phyloP scores from a whole-genome alignment of 2,888 invertebrate species.

The Lithophane socia region DNA sequence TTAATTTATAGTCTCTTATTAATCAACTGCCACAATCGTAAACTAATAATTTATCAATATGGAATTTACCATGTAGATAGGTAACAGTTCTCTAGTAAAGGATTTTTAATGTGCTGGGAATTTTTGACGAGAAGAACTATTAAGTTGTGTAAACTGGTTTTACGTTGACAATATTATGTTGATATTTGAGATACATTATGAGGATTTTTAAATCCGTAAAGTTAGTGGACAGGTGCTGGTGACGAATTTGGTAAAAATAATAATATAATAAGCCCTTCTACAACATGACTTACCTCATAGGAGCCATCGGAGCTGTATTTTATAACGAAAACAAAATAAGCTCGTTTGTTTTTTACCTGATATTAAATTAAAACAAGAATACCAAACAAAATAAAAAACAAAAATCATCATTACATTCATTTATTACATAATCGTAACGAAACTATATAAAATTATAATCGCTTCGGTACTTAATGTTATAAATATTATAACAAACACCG shows the following conservation, averaged over 20 bases:
- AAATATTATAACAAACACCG: slow-evolving; percentile 86
- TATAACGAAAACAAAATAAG: not conserved
- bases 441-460: slow-evolving; percentile 38
- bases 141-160: slow-evolving; percentile 35
- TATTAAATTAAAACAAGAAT: not conserved
- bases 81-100: slow-evolving; percentile 40
- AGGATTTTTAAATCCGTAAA: slow-evolving; percentile 8
- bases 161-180: slow-evolving; percentile 20
- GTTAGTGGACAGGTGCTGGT: not conserved
- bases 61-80: slow-evolving; percentile 8
- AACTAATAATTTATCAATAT: slow-evolving; percentile 1
- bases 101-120: slow-evolving; percentile 17
- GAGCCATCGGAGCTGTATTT: not conserved
- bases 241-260: slow-evolving; percentile 5
- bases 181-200: not conserved
- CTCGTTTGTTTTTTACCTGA: not conserved
- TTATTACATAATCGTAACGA: slow-evolving; percentile 53
- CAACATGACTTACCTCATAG: not conserved
- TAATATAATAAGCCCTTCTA: not conserved
- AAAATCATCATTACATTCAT: slow-evolving; percentile 34
- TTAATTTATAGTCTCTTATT: slow-evolving; percentile 25
- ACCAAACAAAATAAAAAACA: slow-evolving; percentile 14
- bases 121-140: slow-evolving; percentile 14
- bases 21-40: slow-evolving; percentile 20
- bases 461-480: slow-evolving; percentile 74